phyloP scores from a whole-genome alignment of 53 echinoderm and acorn worm species.

The Mesocentrotus franciscanus region DNA sequence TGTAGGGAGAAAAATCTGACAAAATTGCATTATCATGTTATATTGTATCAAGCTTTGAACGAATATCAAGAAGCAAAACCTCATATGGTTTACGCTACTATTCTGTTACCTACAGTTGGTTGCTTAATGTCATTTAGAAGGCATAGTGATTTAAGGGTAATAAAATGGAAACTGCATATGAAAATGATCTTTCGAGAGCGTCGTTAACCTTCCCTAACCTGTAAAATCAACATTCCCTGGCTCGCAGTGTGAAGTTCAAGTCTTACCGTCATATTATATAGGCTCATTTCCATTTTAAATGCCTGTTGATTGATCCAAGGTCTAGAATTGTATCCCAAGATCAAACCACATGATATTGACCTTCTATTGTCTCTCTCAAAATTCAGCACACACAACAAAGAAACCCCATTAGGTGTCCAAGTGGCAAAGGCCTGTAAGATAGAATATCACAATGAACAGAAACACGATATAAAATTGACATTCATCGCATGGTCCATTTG shows the following conservation, averaged over 20 bases:
- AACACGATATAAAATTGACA: slow-evolving; percentile 8
- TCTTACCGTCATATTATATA: background rate
- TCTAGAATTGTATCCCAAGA: background rate
- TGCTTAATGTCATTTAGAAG: background rate
- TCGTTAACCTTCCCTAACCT: background rate
- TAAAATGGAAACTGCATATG: background rate
- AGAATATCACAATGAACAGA: background rate
- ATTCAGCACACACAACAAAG: background rate
- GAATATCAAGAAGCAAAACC: too few relatives aligned
- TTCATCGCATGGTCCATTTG: background rate
- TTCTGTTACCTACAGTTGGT: too few relatives aligned
- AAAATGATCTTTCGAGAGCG: background rate
- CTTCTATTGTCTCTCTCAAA: background rate
- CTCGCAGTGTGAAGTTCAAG: background rate
- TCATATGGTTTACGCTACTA: too few relatives aligned
- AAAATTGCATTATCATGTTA: too few relatives aligned
- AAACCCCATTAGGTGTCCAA: background rate
- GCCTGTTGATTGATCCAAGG: background rate
- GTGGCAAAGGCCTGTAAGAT: background rate
- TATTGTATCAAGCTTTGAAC: too few relatives aligned
- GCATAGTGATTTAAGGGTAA: background rate
- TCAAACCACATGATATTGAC: background rate
- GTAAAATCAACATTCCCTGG: background rate
- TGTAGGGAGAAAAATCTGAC: too few relatives aligned
- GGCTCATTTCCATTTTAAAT: background rate